Evolutionary conservation across 2,888 invertebrate genomes (phyloP).

Genomic region (Melipona beecheii): DNA sequence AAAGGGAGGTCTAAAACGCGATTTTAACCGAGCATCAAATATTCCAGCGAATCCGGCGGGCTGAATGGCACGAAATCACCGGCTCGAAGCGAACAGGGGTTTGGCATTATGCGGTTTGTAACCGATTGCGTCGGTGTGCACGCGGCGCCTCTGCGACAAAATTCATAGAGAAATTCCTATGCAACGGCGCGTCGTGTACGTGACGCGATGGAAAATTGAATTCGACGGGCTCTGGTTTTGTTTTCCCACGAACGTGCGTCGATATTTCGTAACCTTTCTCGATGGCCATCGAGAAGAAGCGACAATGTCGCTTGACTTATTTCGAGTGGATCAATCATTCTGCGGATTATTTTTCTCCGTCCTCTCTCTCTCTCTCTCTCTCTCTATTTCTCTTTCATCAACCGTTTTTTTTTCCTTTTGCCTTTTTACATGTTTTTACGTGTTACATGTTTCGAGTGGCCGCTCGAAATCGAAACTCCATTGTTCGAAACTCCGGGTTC

Average conservation of each 20-base stretch:
- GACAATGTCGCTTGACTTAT: not conserved
- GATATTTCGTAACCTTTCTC: not conserved
- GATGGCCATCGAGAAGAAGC: conserved; percentile 8
- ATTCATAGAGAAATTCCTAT: conserved; percentile 43
- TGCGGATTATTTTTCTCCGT: not conserved
- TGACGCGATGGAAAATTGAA: conserved; percentile 37
- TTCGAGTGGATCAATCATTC: conserved; percentile 12
- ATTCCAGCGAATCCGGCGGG: conserved; percentile 46
- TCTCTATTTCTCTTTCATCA: not conserved
- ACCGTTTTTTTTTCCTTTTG: not conserved
- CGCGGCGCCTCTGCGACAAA: conserved; percentile 37
- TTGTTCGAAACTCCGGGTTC: not conserved
- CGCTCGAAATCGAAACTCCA: not conserved
- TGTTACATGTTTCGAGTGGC: not conserved
- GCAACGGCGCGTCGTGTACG: conserved; percentile 13
- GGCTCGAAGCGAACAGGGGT: conserved; percentile 60
- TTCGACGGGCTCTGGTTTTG: conserved; percentile 12
- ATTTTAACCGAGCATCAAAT: conserved; percentile 58
- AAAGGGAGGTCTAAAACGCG: conserved; percentile 37
- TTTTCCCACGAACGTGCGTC: not conserved
- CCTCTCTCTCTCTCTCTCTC: not conserved
- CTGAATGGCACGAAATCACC: conserved; percentile 66
- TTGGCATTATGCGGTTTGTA: conserved; percentile 71
- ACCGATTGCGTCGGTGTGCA: conserved; percentile 47
- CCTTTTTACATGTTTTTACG: no score